Evolutionary conservation across 2,113 vertebrate genomes (phyloP).

Genomic region (Hystrix brachyura): DNA sequence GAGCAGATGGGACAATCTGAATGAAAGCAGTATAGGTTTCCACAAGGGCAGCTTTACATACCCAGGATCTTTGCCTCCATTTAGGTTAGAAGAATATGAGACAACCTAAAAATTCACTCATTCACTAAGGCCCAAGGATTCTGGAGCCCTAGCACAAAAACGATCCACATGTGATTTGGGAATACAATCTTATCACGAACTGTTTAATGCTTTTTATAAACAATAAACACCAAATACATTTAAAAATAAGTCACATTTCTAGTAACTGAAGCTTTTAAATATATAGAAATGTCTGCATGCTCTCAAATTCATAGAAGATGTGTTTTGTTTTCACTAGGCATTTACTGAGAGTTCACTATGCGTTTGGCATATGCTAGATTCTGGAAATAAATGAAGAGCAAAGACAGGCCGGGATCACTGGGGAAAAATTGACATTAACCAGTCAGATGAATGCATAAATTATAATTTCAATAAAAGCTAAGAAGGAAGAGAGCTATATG

Average conservation of each 20-base stretch:
- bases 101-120: not conserved
- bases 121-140: not conserved
- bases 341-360: not conserved
- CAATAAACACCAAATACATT: not conserved
- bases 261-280: conserved; percentile 14
- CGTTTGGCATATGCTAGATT: not conserved
- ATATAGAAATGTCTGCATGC: not conserved
- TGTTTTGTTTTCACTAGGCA: not conserved
- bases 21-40: not conserved
- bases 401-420: not conserved
- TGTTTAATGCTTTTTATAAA: not conserved
- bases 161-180: not conserved
- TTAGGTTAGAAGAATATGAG: not conserved
- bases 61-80: not conserved
- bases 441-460: not conserved
- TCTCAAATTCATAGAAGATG: not conserved
- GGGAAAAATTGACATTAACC: not conserved
- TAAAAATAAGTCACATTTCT: conserved; percentile 47
- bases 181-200: not conserved
- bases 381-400: not conserved
- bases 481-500: not conserved
- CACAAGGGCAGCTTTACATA: not conserved
- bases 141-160: not conserved
- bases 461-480: not conserved
- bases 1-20: not conserved